These are phyloP conservation scores for Tryphoninae sp. DNA, from an alignment of 2,888 invertebrate species.

Conservation along the genomic window DNA sequence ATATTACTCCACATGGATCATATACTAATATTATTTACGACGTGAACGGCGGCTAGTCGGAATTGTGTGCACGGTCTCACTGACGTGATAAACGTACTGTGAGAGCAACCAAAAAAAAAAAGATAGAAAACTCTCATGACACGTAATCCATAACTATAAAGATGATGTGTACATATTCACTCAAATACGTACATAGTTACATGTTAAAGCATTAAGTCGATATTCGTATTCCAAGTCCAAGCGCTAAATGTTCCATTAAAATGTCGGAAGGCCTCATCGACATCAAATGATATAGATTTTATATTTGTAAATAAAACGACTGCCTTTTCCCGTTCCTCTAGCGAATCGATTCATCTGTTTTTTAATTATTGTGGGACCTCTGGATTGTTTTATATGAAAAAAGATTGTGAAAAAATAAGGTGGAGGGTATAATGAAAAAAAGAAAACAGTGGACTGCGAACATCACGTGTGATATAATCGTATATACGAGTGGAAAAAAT, in stretches of 20 bases:
- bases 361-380: slow-evolving; percentile 23
- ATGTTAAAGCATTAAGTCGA: slow-evolving; percentile 39
- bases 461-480: slow-evolving; percentile 35
- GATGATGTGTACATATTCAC: slow-evolving; percentile 51
- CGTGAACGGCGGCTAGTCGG: slow-evolving; percentile 41
- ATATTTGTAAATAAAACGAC: slow-evolving; percentile 76
- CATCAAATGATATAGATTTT: slow-evolving; percentile 67
- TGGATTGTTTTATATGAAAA: slow-evolving; percentile 45
- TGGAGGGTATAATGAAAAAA: neutral
- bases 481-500: slow-evolving; percentile 24
- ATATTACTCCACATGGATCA: neutral
- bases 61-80: slow-evolving; percentile 20
- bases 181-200: slow-evolving; percentile 29
- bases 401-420: slow-evolving; percentile 16
- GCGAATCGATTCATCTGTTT: slow-evolving; percentile 35
- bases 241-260: slow-evolving; percentile 2
- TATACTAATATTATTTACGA: slow-evolving; percentile 7
- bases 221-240: slow-evolving; percentile 36
- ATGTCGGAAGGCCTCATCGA: slow-evolving; percentile 27
- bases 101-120: slow-evolving; percentile 23
- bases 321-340: slow-evolving; percentile 14
- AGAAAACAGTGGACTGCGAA: neutral
- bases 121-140: slow-evolving; percentile 39
- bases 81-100: slow-evolving; percentile 5
- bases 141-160: slow-evolving; percentile 20